Conservation (phyloP, 1,140 invertebrate species). For the Euwallacea fornicatus region DNA sequence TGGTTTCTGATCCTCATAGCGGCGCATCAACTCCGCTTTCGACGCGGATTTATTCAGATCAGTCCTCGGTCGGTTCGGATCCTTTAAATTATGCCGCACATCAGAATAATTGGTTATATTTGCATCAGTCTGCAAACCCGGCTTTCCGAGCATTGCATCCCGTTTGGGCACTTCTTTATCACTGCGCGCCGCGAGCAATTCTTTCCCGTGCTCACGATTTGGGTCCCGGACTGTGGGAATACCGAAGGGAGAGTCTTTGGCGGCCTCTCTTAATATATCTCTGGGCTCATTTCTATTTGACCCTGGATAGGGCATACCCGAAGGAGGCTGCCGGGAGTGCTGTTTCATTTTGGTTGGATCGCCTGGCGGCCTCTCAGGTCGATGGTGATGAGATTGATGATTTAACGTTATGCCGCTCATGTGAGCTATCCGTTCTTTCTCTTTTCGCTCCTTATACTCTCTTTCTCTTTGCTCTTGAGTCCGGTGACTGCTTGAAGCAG, state of each 20-base stretch:
- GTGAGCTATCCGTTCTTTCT: conserved; percentile 54
- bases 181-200: conserved; percentile 26
- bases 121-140: conserved; percentile 40
- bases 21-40: conserved; percentile 42
- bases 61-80: conserved; percentile 35
- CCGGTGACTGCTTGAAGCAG: conserved; percentile 30
- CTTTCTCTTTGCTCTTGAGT: conserved; percentile 52
- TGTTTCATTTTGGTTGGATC: conserved; percentile 47
- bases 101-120: conserved; percentile 39
- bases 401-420: conserved; percentile 28
- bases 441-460: conserved; percentile 62
- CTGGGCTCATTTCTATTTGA: conserved; percentile 38
- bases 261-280: conserved; percentile 45
- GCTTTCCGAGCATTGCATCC: conserved; percentile 41
- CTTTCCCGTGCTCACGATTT: conserved; percentile 32
- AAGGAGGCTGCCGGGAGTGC: conserved; percentile 42
- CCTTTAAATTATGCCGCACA: conserved; percentile 29
- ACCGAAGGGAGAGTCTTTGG: conserved; percentile 43
- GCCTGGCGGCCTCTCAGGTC: conserved; percentile 43
- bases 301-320: conserved; percentile 13
- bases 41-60: conserved; percentile 40
- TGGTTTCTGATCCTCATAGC: conserved; percentile 40
- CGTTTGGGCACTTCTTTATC: conserved; percentile 46
- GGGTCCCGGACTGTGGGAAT: conserved; percentile 36
- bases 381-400: conserved; percentile 38